Evolutionary conservation across 1,140 invertebrate species (phyloP).

Genomic region (Hormaphis cornu): DNA sequence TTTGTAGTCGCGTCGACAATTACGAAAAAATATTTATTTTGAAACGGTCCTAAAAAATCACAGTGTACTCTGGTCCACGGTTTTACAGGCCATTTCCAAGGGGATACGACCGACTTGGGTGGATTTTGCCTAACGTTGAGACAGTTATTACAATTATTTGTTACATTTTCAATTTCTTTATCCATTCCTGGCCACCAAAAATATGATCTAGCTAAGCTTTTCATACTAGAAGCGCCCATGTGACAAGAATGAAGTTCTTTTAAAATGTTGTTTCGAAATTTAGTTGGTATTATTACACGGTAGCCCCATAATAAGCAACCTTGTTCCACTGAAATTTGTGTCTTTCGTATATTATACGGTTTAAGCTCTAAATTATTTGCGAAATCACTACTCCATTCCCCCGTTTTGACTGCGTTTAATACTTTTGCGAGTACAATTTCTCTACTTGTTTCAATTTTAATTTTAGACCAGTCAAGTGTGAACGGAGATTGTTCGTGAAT

Average conservation of each 20-base stretch:
- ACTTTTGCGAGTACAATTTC: background rate
- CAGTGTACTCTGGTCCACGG: slow-evolving; percentile 43
- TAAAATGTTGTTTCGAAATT: background rate
- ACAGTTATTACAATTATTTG: slow-evolving; percentile 5
- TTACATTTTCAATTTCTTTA: slow-evolving; percentile 41
- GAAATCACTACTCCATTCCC: background rate
- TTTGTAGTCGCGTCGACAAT: slow-evolving; percentile 42
- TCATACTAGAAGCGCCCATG: slow-evolving; percentile 28
- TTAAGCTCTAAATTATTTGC: background rate
- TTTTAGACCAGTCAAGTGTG: background rate
- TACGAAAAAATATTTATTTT: slow-evolving; percentile 39
- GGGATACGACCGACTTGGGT: background rate
- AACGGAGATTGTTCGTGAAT: background rate
- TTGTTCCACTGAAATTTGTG: background rate
- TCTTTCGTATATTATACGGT: background rate
- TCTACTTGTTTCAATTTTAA: background rate
- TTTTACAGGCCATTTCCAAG: slow-evolving; percentile 39
- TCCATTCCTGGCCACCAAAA: slow-evolving; percentile 45
- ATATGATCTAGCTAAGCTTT: slow-evolving; percentile 21
- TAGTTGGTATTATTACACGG: background rate
- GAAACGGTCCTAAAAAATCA: slow-evolving; percentile 43
- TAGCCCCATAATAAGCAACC: background rate
- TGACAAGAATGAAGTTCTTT: background rate
- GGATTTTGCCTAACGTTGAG: background rate
- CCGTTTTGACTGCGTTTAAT: background rate